Evolutionary conservation across 2,888 invertebrate species (phyloP).

Genomic region (Coronaproctus castanopsis): DNA sequence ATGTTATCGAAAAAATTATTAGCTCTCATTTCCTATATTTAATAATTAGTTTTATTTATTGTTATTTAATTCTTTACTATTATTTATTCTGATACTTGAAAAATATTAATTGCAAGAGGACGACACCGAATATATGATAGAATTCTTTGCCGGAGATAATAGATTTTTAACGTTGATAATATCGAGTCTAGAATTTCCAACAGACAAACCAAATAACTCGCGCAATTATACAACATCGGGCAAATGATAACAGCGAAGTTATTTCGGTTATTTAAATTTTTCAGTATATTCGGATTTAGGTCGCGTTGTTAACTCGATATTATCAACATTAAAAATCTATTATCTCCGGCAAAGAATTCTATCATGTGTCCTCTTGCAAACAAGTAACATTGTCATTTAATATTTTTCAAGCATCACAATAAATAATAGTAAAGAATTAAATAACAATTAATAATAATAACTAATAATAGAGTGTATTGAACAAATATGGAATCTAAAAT

Average conservation of each 20-base stretch:
- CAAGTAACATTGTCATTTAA: too few species aligned
- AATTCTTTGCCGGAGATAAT: conserved; percentile 42
- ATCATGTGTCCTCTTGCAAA: conserved; percentile 47
- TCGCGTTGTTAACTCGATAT: conserved; percentile 47
- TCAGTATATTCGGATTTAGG: conserved; percentile 59
- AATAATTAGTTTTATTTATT: too few species aligned
- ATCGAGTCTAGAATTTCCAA: conserved; percentile 48
- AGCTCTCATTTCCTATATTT: too few species aligned
- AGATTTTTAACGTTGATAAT: conserved; percentile 44
- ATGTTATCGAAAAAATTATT: too few species aligned
- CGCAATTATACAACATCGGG: conserved; percentile 47
- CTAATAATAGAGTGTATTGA: too few species aligned
- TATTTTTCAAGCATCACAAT: too few species aligned
- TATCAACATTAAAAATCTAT: conserved; percentile 43
- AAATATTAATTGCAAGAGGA: too few species aligned
- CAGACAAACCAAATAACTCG: conserved; percentile 54
- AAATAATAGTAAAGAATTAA: too few species aligned
- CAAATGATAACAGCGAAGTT: conserved; percentile 46
- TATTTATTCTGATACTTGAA: too few species aligned
- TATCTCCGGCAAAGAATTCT: conserved; percentile 42
- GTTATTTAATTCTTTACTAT: too few species aligned
- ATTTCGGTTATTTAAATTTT: conserved; percentile 51
- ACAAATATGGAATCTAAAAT: too few species aligned
- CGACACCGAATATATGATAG: conserved; percentile 48
- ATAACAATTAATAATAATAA: too few species aligned